These are phyloP conservation scores for Planiliza haematocheilus DNA, from an alignment of 2,113 vertebrate genomes.

Conservation along the genomic window DNA sequence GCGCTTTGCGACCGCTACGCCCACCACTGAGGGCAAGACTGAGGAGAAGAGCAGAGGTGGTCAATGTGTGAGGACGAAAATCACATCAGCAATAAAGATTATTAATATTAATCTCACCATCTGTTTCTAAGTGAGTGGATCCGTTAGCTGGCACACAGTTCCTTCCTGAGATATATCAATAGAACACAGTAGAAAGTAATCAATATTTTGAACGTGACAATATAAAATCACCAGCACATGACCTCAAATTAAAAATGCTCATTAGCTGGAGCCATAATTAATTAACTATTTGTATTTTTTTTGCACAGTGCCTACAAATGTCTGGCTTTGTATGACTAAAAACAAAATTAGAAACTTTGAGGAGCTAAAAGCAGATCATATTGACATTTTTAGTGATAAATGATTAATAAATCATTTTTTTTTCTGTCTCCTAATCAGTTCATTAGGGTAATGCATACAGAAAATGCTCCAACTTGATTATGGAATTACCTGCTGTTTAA, in stretches of 20 bases:
- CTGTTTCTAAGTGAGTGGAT: conserved; percentile 71
- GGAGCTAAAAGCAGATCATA: background rate
- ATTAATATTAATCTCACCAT: conserved; percentile 65
- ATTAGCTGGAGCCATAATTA: background rate
- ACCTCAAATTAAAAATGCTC: background rate
- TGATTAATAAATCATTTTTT: too few relatives aligned
- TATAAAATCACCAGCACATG: background rate
- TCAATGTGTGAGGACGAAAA: background rate
- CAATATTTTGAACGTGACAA: background rate
- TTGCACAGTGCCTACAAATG: background rate
- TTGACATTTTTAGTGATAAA: background rate
- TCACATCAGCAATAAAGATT: background rate
- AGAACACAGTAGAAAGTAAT: conserved; percentile 13
- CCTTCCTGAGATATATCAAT: conserved; percentile 67
- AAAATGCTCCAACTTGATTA: background rate
- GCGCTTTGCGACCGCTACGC: conserved; percentile 86
- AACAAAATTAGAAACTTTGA: too few relatives aligned
- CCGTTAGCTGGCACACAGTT: conserved; percentile 73
- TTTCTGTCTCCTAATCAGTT: too few relatives aligned
- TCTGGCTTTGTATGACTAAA: background rate
- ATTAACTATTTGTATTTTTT: background rate
- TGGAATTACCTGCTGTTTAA: background rate
- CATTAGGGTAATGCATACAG: too few relatives aligned
- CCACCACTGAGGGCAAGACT: conserved; percentile 84
- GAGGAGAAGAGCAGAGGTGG: conserved; percentile 11